These are phyloP conservation scores for Lymantria monacha DNA, from an alignment of 2,888 invertebrate genomes.

Conservation along the genomic window DNA sequence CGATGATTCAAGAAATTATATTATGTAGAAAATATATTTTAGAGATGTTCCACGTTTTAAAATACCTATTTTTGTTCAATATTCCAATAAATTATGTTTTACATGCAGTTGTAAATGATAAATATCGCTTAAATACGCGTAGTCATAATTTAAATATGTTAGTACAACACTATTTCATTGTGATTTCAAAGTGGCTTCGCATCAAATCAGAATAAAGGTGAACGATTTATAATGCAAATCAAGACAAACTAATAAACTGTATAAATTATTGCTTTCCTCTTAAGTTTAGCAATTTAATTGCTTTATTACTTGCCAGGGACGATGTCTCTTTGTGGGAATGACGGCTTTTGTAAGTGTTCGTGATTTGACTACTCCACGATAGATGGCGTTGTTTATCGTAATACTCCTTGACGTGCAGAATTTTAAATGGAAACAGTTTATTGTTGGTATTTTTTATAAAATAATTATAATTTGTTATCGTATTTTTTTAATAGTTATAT, in stretches of 20 bases:
- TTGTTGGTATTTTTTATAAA: too few species aligned
- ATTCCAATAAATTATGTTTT: too few species aligned
- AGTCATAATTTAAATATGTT: too few species aligned
- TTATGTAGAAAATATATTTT: too few species aligned
- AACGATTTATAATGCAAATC: slow-evolving; percentile 46
- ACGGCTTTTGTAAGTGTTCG: slow-evolving; percentile 7
- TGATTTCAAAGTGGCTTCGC: slow-evolving; percentile 2
- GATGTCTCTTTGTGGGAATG: slow-evolving; percentile 19
- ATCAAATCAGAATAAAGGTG: slow-evolving; percentile 27
- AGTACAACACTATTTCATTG: not conserved
- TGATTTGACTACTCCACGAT: slow-evolving; percentile 47
- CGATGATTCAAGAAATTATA: too few species aligned
- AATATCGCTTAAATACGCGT: too few species aligned
- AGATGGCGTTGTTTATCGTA: slow-evolving; percentile 50
- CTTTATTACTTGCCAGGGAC: slow-evolving; percentile 46
- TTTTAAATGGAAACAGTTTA: too few species aligned
- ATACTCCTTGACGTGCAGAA: not conserved
- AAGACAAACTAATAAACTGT: slow-evolving; percentile 53
- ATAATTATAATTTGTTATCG: too few species aligned
- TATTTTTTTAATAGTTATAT: not conserved
- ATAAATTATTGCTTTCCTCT: slow-evolving; percentile 46
- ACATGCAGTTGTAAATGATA: too few species aligned
- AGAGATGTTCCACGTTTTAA: too few species aligned
- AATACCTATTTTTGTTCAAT: too few species aligned
- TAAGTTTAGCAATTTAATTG: slow-evolving; percentile 53